phyloP scores from a whole-genome alignment of 2,888 invertebrate genomes.

The Carabus problematicus region DNA sequence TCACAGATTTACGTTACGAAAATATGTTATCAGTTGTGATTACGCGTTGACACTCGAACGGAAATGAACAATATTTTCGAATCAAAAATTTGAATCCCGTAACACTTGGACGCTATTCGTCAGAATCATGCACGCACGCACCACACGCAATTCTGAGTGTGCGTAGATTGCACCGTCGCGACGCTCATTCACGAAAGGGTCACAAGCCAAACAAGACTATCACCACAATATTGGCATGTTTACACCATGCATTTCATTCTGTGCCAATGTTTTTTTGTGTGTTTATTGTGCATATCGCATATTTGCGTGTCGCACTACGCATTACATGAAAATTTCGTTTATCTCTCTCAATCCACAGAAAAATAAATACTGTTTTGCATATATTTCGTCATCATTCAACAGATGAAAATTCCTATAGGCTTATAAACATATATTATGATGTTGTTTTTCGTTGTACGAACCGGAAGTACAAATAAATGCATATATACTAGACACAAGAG shows the following conservation, averaged over 20 bases:
- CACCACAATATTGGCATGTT: conserved; percentile 4
- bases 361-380: background rate
- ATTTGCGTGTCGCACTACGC: conserved; percentile 1
- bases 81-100: conserved; percentile 38
- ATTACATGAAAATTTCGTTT: background rate
- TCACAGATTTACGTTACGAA: background rate
- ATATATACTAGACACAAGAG: conserved; percentile 16
- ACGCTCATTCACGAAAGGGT: conserved; percentile 36
- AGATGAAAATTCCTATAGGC: conserved; percentile 2
- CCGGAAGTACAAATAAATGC: background rate
- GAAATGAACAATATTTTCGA: background rate
- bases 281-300: conserved; percentile 4
- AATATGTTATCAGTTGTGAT: conserved; percentile 1
- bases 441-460: background rate
- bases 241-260: conserved; percentile 3
- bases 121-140: conserved; percentile 35
- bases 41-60: background rate
- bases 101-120: conserved; percentile 38
- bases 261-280: background rate
- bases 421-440: background rate
- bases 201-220: conserved; percentile 31
- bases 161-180: conserved; percentile 35
- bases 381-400: conserved; percentile 16
- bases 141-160: conserved; percentile 30
- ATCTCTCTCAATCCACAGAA: background rate